Conservation (phyloP, 2,797 vertebrate species). For the Spheniscus humboldti region DNA sequence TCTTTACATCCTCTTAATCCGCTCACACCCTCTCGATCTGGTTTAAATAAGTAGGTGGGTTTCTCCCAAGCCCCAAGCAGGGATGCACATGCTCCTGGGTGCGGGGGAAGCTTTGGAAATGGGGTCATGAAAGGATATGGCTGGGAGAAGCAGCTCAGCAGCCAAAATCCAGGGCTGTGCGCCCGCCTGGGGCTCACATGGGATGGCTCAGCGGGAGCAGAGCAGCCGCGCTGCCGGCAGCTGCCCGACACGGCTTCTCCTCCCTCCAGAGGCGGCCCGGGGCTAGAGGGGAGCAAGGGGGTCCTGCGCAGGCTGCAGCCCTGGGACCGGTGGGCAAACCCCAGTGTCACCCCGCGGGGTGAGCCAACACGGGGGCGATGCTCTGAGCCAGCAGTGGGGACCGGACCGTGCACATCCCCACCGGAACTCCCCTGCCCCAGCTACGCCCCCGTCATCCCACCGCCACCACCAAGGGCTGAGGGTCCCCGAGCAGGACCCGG, state of each 20-base stretch:
- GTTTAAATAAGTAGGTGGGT: not conserved
- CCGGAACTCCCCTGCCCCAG: not conserved
- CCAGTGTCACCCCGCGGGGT: accelerated
- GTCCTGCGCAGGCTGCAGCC: not conserved
- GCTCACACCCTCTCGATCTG: not conserved
- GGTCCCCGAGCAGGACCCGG: accelerated
- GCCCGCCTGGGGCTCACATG: not conserved
- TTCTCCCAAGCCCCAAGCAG: not conserved
- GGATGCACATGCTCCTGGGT: not conserved
- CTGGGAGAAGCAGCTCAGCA: not conserved
- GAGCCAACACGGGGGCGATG: accelerated
- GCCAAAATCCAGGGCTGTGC: not conserved
- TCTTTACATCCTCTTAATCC: slow-evolving; percentile 5
- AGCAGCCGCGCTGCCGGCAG: not conserved
- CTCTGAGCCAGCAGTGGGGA: not conserved
- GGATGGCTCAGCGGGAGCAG: not conserved
- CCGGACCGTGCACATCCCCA: accelerated
- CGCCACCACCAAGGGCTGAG: not conserved
- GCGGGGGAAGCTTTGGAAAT: not conserved
- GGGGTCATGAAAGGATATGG: slow-evolving; percentile 15
- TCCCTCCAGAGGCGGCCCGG: not conserved
- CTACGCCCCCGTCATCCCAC: not conserved
- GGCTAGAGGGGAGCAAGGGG: not conserved
- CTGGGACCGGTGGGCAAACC: not conserved
- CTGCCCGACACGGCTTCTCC: not conserved